Base-by-base conservation (phyloP, 2,113 vertebrate species). In the Etheostoma cragini region DNA sequence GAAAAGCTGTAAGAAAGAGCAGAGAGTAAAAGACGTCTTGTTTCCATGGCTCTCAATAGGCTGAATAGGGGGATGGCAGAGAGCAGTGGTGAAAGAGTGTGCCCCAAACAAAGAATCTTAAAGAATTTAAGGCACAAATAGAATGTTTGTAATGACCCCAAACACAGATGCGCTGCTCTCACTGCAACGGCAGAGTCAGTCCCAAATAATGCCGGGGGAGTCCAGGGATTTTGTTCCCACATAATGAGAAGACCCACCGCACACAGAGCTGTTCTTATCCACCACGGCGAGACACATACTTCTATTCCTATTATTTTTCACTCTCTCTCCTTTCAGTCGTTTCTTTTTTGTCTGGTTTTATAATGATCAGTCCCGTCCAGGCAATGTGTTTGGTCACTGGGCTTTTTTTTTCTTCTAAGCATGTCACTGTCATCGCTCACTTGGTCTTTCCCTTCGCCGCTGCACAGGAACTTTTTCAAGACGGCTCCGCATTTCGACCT, bases 31-130 rank as follows among this genome's bases (percentile, higher is more conserved):
- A 91, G 86, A 87, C 90, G 87, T 91, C 85, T 92, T 87, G 88
- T 94, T 93, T 92, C 92, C 88, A 89, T 88, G 87, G 89, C 77
- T 86, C 60, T 93, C 88, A 92, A 87, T 88, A 30, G 83, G 63
- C 26, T 94, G 91, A 94, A 94, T 90, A 67, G 90, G 22, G 63
- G 80, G 87, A 88, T 84, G 76, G 85, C 86, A 75, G 85, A 88
- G 64, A 84, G 89, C 82, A 78, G 76, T 65, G 57, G 84, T 91
- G 87, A 93, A 88, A 93, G 90, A 90, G 87, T 85, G 85, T 90
- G 90, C 89, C 93, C 87, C 81, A 80, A 82, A 94, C 90, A 94
- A 93, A 91, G 86, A 90, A 74, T 87, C 88, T 89, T 90, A 90
- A 30, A 30, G 91, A 93, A 92, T 89, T 46, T 85, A 86, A 78